A percentile compares a stretch with the other conserved stretches of the same genome.
Evolutionary conservation across 2,797 vertebrate species (phyloP).

Genomic region (Eospalax fontanierii): DNA sequence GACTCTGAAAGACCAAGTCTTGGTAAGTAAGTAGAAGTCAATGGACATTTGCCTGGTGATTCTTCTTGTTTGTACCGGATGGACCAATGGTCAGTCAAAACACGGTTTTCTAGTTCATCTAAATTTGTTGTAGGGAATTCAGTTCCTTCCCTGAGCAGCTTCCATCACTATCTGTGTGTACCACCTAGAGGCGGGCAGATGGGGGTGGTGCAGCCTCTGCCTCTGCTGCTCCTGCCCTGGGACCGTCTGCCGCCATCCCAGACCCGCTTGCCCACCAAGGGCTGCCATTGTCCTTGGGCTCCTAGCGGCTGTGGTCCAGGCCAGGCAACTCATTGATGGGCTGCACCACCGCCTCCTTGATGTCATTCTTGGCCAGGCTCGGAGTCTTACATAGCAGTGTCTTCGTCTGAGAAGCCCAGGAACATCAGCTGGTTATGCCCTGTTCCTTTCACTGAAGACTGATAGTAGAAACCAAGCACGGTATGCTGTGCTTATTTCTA

Average conservation of each 20-base stretch:
- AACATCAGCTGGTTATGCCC: constrained; percentile 98
- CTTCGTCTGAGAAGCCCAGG: constrained; percentile 97
- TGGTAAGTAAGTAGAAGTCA: too few relatives aligned
- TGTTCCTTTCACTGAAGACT: constrained; percentile 84
- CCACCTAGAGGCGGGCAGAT: constrained; percentile 97
- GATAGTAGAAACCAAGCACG: neutral
- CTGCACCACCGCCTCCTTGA: constrained; percentile 84
- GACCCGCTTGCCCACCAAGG: constrained; percentile 89
- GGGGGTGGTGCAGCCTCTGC: constrained; percentile 92
- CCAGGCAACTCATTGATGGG: constrained; percentile 97
- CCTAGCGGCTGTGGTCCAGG: constrained; percentile 97
- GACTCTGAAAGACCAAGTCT: too few relatives aligned
- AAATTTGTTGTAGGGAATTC: too few relatives aligned
- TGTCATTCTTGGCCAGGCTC: constrained; percentile 98
- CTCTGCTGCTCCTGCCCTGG: constrained; percentile 79
- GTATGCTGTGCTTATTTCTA: neutral
- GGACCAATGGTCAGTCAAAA: too few relatives aligned
- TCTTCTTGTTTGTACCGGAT: too few relatives aligned
- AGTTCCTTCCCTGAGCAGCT: too few relatives aligned
- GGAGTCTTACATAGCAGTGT: constrained; percentile 97
- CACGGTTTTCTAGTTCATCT: too few relatives aligned
- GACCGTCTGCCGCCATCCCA: constrained; percentile 86
- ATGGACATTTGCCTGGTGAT: too few relatives aligned
- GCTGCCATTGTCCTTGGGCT: constrained; percentile 97
- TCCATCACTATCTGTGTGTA: constrained; percentile 92